Evolutionary conservation across 2,113 vertebrate genomes (phyloP).

Genomic region (Cettia cetti): DNA sequence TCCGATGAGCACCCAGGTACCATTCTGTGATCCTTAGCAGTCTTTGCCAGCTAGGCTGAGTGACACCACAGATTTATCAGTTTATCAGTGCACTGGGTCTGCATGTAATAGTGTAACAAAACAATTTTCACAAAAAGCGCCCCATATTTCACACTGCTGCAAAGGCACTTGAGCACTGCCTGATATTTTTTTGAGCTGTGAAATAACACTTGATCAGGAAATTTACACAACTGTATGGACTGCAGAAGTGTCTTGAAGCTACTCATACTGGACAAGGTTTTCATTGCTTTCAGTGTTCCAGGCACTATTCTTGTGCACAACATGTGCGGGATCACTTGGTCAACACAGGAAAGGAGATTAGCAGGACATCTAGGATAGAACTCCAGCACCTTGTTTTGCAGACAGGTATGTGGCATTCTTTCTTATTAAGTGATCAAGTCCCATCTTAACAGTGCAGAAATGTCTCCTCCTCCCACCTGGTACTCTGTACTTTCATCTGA

Average conservation of each 20-base stretch:
- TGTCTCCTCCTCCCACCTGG: neutral
- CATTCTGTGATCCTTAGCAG: neutral
- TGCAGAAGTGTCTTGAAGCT: neutral
- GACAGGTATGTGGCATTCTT: neutral
- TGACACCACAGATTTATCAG: neutral
- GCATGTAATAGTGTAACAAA: neutral
- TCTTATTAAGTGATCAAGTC: neutral
- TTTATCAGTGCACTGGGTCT: neutral
- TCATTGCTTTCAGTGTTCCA: neutral
- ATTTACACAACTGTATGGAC: neutral
- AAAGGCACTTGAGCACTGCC: neutral
- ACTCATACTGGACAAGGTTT: neutral
- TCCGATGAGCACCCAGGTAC: rapidly evolving
- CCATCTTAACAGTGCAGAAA: neutral
- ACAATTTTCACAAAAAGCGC: neutral
- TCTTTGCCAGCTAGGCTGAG: neutral
- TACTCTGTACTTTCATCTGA: neutral
- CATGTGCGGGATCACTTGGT: neutral
- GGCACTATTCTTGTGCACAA: neutral
- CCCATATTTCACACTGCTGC: neutral
- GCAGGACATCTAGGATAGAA: neutral
- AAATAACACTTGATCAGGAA: neutral
- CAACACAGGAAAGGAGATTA: neutral
- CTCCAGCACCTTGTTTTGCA: neutral
- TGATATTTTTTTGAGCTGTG: neutral